Conservation (phyloP, 2,113 vertebrate species). For the Vulpes lagopus region DNA sequence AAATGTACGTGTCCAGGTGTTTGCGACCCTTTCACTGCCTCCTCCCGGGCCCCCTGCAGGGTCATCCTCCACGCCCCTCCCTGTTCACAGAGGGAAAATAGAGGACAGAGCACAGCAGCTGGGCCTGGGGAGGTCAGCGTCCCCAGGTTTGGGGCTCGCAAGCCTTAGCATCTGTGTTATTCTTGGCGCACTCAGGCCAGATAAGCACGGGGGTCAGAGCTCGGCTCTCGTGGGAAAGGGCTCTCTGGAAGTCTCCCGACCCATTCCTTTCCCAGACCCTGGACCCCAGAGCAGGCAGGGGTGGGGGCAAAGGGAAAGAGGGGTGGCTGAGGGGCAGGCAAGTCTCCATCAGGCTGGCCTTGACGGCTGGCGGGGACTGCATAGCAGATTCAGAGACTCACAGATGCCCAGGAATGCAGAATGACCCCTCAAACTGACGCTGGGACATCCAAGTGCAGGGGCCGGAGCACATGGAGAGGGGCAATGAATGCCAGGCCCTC, state of each 20-base stretch:
- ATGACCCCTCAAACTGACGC: neutral
- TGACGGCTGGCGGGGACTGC: neutral
- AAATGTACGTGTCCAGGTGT: neutral
- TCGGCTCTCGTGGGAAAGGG: slow-evolving; percentile 80
- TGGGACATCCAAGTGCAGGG: neutral
- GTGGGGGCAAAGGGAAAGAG: neutral
- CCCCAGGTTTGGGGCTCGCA: neutral
- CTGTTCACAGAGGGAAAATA: slow-evolving; percentile 15
- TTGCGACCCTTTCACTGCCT: neutral
- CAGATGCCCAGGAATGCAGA: neutral
- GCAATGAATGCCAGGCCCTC: rapidly evolving
- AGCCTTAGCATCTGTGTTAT: slow-evolving; percentile 78
- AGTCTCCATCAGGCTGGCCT: neutral
- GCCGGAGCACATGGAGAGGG: too few species aligned
- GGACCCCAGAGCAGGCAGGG: slow-evolving; percentile 47
- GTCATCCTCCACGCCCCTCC: neutral
- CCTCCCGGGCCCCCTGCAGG: neutral
- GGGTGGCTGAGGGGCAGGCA: neutral
- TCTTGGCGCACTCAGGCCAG: slow-evolving; percentile 72
- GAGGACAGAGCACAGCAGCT: slow-evolving; percentile 56
- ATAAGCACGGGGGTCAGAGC: slow-evolving; percentile 78
- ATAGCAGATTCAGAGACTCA: neutral
- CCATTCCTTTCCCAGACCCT: slow-evolving; percentile 68
- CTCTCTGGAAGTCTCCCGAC: slow-evolving; percentile 73
- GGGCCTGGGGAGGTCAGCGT: slow-evolving; percentile 49